Conservation (phyloP, 1,140 invertebrate species). For the Orchestia grillus region DNA sequence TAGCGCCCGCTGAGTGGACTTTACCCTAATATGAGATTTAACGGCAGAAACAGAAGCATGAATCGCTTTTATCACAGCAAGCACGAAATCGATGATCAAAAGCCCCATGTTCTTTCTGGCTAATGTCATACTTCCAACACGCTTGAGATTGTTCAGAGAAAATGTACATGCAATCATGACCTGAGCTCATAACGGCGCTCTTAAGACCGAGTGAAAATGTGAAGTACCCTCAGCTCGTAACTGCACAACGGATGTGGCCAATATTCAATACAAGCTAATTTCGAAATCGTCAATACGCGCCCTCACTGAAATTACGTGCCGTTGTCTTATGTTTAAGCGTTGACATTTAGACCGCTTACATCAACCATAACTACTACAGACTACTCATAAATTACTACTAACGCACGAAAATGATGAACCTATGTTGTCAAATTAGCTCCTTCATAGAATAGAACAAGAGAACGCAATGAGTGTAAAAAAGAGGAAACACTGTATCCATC, state of each 20-base stretch:
- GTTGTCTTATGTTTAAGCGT: background rate
- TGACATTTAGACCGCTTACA: background rate
- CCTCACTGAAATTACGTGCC: background rate
- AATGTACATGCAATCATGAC: background rate
- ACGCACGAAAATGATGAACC: background rate
- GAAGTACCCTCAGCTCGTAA: background rate
- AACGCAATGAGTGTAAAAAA: too few species aligned
- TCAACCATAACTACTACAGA: too few species aligned
- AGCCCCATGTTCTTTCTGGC: background rate
- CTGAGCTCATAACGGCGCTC: background rate
- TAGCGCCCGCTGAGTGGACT: background rate
- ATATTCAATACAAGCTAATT: background rate
- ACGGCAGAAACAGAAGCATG: background rate
- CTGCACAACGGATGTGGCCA: background rate
- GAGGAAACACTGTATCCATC: too few species aligned
- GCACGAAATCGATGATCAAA: background rate
- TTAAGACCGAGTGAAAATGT: background rate
- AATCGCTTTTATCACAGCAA: background rate
- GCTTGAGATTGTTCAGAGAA: background rate
- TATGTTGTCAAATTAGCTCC: background rate
- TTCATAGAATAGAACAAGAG: background rate
- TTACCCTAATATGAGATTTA: background rate
- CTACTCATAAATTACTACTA: background rate
- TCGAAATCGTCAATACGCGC: background rate
- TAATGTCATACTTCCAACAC: background rate